Percentiles rank a stretch among this genome's conserved stretches.
Conservation (phyloP, 2,797 vertebrate species). For the Urosaurus nigricauda region DNA sequence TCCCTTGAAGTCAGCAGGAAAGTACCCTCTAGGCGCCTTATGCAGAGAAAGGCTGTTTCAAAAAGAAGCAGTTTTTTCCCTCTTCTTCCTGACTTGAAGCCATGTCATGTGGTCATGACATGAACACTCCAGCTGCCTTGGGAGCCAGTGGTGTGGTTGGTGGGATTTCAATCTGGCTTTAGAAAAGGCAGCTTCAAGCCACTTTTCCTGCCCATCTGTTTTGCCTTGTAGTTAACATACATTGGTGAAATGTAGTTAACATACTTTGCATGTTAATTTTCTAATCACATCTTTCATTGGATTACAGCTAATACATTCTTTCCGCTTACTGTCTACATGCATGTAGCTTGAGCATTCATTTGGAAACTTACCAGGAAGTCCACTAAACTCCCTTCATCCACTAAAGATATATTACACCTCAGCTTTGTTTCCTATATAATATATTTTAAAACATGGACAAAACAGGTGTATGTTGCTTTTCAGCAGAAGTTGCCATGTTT, state of each 20-base stretch:
- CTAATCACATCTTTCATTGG: slow-evolving; percentile 42
- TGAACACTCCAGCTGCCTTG: too few species aligned
- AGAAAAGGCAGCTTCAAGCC: too few species aligned
- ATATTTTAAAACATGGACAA: slow-evolving; percentile 42
- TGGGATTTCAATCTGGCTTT: too few species aligned
- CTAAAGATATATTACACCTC: slow-evolving; percentile 45
- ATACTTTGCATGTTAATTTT: slow-evolving; percentile 42
- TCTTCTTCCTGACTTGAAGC: too few species aligned
- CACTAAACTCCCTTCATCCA: slow-evolving; percentile 16
- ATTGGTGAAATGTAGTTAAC: slow-evolving; percentile 26
- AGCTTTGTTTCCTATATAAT: neutral
- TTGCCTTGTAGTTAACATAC: neutral
- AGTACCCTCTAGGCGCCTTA: too few species aligned
- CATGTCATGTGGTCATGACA: too few species aligned
- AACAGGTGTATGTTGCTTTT: neutral
- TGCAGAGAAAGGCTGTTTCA: too few species aligned
- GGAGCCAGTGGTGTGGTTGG: too few species aligned
- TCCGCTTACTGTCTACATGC: slow-evolving; percentile 44
- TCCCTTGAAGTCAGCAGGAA: too few species aligned
- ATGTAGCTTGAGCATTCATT: slow-evolving; percentile 45
- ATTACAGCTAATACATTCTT: slow-evolving; percentile 47
- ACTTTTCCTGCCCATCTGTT: too few species aligned
- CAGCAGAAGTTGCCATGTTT: neutral
- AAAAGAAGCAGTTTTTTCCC: too few species aligned
- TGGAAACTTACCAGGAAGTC: slow-evolving; percentile 47